Base-by-base conservation (phyloP, 2,888 invertebrate genomes). In the Eremobia ochroleuca region DNA sequence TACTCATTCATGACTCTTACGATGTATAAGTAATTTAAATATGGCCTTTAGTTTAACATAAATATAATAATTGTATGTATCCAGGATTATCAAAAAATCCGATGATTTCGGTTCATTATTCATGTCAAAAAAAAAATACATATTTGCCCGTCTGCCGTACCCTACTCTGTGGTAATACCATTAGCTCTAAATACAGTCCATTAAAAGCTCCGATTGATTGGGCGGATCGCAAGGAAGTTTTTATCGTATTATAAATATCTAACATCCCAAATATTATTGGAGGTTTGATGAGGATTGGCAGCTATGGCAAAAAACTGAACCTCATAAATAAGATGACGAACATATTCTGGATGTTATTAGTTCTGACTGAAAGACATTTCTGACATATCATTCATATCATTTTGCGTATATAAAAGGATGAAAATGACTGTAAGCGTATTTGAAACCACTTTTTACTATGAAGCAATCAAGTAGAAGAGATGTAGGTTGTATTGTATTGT, bases 181-280 rank as follows among this genome's bases (percentile, higher is more conserved):
- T 94, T 94, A 94, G 92, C 90, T 91, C 90, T 93, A 94, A 94
- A 94, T 92, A 94, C 90, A 93, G 91, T 91, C 93, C 92, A 93
- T 93, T 94, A 94, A 91, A 93, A 92, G 92, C 91, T 87, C 76
- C 93, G 92, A 94, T 94, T 93, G 94, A 94, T 94, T 92, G 92
- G 93, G 91, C 90, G 92, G 92, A 88, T 90, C 90, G 88, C 89
- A 90, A 90, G 89, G 88, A 91, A 90, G 89, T 90, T 91, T 92
- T 93, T 95, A 93, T 94, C 93, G 82, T 78, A 80, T 79, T 88
- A 88, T 85, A 90, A 91, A 91, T 92, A 94, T 94, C 94, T 93
- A 92, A 93, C 93, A 89, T 91, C 87, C 87, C 87, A 90, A 94
- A 92, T 93, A 93, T 92, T 92, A 90, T 93, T 92, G 84, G 82